Conservation (phyloP, 2,113 vertebrate species). For the Dendropsophus ebraccatus region DNA sequence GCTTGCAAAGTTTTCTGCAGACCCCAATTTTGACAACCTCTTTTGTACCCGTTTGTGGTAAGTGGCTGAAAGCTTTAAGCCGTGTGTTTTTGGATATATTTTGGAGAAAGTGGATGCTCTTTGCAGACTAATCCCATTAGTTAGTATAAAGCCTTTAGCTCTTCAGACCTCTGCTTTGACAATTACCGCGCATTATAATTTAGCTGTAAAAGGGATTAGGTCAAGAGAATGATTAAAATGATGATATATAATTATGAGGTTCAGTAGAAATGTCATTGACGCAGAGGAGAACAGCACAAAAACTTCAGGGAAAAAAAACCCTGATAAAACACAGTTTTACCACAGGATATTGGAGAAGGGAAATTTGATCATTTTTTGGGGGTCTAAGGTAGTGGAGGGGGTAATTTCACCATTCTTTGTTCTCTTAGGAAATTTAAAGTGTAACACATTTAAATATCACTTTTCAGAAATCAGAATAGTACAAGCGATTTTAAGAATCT, state of each 20-base stretch:
- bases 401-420: not conserved
- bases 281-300: not conserved
- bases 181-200: not conserved
- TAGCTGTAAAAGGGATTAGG: not conserved
- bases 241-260: not conserved
- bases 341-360: too few species aligned
- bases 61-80: not conserved
- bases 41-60: too few species aligned
- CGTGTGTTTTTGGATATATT: not conserved
- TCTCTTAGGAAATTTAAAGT: too few species aligned
- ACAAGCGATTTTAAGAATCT: too few species aligned
- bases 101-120: not conserved
- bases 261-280: not conserved
- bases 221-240: not conserved
- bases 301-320: not conserved
- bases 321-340: not conserved
- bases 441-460: too few species aligned
- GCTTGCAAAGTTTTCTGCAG: too few species aligned
- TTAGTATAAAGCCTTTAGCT: not conserved
- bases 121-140: not conserved
- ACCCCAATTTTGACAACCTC: too few species aligned
- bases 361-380: too few species aligned
- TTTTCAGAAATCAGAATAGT: too few species aligned
- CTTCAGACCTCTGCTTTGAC: not conserved
- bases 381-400: not conserved